phyloP scores from a whole-genome alignment of 2,888 invertebrate species.

The Lumbricus terrestris region DNA sequence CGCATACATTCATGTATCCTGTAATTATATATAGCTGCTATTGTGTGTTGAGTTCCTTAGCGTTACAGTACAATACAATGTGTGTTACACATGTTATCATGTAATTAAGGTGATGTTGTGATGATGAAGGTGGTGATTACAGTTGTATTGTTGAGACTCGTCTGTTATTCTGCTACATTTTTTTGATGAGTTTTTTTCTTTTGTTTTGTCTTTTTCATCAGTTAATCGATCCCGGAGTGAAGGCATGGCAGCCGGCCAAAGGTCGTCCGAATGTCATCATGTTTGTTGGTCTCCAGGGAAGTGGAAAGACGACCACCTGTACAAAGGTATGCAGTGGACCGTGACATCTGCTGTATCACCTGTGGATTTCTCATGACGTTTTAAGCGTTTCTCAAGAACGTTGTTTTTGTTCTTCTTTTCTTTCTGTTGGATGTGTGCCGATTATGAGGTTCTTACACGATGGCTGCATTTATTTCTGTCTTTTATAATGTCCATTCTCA shows the following conservation, averaged over 20 bases:
- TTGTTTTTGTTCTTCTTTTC: no score
- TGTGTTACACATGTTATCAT: neutral
- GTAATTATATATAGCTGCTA: no score
- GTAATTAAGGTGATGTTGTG: no score
- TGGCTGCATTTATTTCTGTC: no score
- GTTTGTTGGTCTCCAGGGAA: constrained; percentile 99
- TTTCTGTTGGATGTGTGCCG: no score
- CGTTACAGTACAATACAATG: no score
- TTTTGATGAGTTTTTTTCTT: neutral
- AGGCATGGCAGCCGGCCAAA: constrained; percentile 92
- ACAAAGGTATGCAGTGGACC: constrained; percentile 70
- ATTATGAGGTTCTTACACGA: no score
- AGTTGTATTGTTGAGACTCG: neutral
- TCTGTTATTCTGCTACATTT: neutral
- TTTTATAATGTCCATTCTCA: no score
- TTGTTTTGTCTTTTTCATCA: constrained; percentile 55
- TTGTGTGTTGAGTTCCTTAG: no score
- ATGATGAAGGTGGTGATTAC: neutral
- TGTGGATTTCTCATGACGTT: neutral
- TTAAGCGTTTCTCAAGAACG: no score
- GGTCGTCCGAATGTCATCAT: constrained; percentile 93
- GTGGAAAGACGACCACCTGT: constrained; percentile 98
- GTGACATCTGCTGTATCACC: neutral
- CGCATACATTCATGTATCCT: no score
- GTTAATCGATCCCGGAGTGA: constrained; percentile 95